These are phyloP conservation scores for Palythoa grandiflora DNA, from an alignment of 92 coral and sea anemone genomes.

Conservation along the genomic window DNA sequence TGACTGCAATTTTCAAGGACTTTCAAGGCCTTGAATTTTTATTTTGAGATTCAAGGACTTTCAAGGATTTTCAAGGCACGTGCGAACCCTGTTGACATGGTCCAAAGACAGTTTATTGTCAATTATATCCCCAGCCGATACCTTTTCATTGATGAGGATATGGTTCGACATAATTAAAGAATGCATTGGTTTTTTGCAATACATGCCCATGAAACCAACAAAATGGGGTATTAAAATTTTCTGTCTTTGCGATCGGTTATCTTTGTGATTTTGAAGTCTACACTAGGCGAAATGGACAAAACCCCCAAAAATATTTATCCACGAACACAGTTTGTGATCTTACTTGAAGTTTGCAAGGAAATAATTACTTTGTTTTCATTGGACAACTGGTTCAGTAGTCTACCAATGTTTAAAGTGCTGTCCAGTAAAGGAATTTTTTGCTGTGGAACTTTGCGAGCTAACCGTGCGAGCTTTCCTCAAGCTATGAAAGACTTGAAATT, in stretches of 20 bases:
- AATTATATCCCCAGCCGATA: neutral
- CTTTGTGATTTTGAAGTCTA: constrained; percentile 44
- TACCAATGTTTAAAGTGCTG: constrained; percentile 24
- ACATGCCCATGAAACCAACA: constrained; percentile 44
- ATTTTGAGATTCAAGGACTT: no score
- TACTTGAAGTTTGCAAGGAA: constrained; percentile 30
- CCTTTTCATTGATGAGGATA: neutral
- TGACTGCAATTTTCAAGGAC: no score
- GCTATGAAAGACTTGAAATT: constrained; percentile 41
- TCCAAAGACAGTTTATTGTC: neutral
- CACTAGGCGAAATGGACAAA: constrained; percentile 22
- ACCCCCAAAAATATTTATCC: constrained; percentile 8
- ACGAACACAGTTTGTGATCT: constrained; percentile 37
- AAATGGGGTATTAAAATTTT: constrained; percentile 38
- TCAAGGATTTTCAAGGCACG: no score
- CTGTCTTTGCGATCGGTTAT: constrained; percentile 45
- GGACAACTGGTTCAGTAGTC: constrained; percentile 39
- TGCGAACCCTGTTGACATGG: constrained; percentile 27
- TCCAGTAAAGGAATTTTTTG: constrained; percentile 40
- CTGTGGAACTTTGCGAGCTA: constrained; percentile 57
- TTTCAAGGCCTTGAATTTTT: no score
- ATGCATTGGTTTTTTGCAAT: constrained; percentile 16
- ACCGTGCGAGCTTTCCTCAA: constrained; percentile 40
- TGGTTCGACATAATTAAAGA: constrained; percentile 16
- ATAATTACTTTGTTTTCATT: constrained; percentile 45